Evolutionary conservation across 2,888 invertebrate species (phyloP).

Genomic region (Drepana falcataria): DNA sequence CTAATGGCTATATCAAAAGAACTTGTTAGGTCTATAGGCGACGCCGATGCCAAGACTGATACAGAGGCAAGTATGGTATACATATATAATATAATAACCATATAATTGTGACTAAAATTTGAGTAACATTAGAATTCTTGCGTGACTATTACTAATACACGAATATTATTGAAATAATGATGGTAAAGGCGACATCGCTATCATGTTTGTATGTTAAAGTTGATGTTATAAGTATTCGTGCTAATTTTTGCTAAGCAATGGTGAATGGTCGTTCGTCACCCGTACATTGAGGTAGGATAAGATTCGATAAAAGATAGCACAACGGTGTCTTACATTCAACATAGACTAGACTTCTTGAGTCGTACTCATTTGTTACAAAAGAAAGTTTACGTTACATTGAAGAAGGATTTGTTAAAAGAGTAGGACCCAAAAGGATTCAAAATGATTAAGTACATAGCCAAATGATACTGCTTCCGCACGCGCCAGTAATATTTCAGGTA

Average conservation of each 20-base stretch:
- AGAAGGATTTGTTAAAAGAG: too few species aligned
- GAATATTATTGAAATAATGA: conserved; percentile 28
- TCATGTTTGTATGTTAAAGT: conserved; percentile 4
- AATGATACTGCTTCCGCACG: too few species aligned
- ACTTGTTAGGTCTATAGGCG: conserved; percentile 71
- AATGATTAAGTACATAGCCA: too few species aligned
- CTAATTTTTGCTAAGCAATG: not conserved
- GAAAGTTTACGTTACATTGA: too few species aligned
- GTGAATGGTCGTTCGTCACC: not conserved
- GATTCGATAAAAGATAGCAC: too few species aligned
- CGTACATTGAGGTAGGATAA: too few species aligned
- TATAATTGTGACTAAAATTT: conserved; percentile 58
- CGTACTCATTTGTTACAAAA: too few species aligned
- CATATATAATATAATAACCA: too few species aligned
- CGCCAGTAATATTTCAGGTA: too few species aligned
- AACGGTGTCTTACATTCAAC: too few species aligned
- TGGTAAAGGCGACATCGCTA: conserved; percentile 37
- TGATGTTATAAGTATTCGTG: not conserved
- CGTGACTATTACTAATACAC: conserved; percentile 34
- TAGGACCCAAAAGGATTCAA: too few species aligned
- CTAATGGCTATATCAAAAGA: conserved; percentile 75
- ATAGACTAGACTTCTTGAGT: too few species aligned
- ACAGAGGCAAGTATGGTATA: conserved; percentile 64
- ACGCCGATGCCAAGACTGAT: conserved; percentile 74
- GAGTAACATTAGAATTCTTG: conserved; percentile 36